Evolutionary conservation across 2,797 vertebrate species (phyloP).

Genomic region (Bryconaethiops microstoma): DNA sequence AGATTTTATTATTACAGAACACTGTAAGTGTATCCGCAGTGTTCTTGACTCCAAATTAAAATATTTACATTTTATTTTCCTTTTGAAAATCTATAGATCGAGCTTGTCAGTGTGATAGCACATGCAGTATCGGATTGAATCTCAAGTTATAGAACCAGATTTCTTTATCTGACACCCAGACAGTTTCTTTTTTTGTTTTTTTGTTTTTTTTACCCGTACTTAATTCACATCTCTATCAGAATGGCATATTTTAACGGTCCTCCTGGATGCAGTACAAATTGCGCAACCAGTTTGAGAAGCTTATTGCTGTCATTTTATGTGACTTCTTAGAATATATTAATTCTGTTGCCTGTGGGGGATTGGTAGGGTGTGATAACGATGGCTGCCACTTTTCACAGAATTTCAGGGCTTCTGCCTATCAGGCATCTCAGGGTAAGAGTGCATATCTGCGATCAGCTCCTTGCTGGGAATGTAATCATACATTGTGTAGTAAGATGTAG

Average conservation of each 20-base stretch:
- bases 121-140: too few relatives aligned
- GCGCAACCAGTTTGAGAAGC: conserved; percentile 1
- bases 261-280: background rate
- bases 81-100: background rate
- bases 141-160: too few relatives aligned
- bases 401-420: background rate
- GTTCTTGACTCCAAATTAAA: background rate
- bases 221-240: background rate
- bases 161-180: background rate
- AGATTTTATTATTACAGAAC: conserved; percentile 4
- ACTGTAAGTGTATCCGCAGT: background rate
- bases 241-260: background rate
- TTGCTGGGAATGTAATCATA: background rate
- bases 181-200: background rate
- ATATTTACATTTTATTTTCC: background rate
- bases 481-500: background rate
- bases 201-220: background rate
- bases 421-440: background rate
- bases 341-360: background rate
- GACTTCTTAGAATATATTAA: background rate
- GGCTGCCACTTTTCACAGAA: background rate
- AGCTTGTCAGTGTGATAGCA: background rate
- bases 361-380: background rate
- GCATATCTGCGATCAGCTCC: background rate
- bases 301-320: conserved; percentile 1